phyloP scores from a whole-genome alignment of 1,140 invertebrate species.

The Sipha flava region DNA sequence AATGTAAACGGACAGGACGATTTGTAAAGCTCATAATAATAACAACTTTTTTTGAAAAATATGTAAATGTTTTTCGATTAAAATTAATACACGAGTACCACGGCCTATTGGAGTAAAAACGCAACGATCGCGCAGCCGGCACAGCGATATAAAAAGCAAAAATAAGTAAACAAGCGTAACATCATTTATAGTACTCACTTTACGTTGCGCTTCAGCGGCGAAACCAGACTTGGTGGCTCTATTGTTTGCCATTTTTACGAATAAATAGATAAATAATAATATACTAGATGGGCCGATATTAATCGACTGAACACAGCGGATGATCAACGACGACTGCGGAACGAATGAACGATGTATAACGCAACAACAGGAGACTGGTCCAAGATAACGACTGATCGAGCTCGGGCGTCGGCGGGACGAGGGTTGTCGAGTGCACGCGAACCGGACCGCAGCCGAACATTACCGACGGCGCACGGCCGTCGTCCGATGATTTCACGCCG shows the following conservation, averaged over 20 bases:
- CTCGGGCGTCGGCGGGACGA: neutral
- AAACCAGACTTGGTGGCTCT: conserved; percentile 88
- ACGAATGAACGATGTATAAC: neutral
- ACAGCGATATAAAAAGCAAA: too few species aligned
- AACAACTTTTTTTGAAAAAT: too few species aligned
- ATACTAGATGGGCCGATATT: too few species aligned
- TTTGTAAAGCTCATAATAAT: too few species aligned
- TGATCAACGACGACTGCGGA: neutral
- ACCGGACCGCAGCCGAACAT: conserved; percentile 19
- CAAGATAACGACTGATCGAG: neutral
- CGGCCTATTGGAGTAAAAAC: too few species aligned
- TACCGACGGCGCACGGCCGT: neutral
- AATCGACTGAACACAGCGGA: too few species aligned
- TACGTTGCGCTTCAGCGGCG: conserved; percentile 84
- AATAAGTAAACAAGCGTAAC: too few species aligned
- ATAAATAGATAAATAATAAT: neutral
- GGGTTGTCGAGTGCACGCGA: conserved; percentile 6
- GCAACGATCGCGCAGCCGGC: too few species aligned
- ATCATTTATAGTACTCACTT: too few species aligned
- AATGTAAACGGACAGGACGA: too few species aligned
- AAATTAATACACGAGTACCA: too few species aligned
- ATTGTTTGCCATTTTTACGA: conserved; percentile 64
- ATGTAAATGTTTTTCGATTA: too few species aligned
- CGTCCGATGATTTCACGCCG: neutral
- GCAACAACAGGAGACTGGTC: neutral